Conservation (phyloP, 2,888 invertebrate species). For the Pyrrhia umbra region DNA sequence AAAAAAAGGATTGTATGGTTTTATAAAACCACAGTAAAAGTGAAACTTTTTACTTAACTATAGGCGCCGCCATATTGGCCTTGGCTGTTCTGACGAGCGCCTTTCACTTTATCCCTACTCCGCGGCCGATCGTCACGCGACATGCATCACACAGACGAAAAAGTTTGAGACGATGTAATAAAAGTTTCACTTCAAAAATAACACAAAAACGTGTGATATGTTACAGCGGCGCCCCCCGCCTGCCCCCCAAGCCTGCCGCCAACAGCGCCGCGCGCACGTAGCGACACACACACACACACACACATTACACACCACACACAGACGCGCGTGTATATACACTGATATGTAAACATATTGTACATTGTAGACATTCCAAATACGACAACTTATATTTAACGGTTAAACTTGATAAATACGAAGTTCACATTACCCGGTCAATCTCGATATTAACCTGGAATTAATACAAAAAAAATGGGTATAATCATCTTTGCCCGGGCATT, state of each 20-base stretch:
- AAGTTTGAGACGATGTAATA: no score
- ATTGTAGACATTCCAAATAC: conserved; percentile 39
- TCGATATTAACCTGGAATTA: not conserved
- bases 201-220: not conserved
- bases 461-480: not conserved
- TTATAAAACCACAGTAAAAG: no score
- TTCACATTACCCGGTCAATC: not conserved
- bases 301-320: not conserved
- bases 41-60: no score
- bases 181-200: no score
- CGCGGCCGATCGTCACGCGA: no score
- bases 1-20: no score
- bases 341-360: conserved; percentile 24
- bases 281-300: conserved; percentile 39
- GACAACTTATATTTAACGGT: not conserved
- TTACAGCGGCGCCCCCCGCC: conserved; percentile 75
- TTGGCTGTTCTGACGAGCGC: no score
- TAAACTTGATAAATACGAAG: not conserved
- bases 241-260: conserved; percentile 79
- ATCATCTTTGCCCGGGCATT: not conserved
- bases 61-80: no score
- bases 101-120: no score
- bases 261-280: conserved; percentile 62
- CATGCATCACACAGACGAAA: no score
- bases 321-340: not conserved